A percentile compares a stretch with the other conserved stretches of the same genome.
phyloP scores from a whole-genome alignment of 2,888 invertebrate genomes.

The Drosophila cracens region DNA sequence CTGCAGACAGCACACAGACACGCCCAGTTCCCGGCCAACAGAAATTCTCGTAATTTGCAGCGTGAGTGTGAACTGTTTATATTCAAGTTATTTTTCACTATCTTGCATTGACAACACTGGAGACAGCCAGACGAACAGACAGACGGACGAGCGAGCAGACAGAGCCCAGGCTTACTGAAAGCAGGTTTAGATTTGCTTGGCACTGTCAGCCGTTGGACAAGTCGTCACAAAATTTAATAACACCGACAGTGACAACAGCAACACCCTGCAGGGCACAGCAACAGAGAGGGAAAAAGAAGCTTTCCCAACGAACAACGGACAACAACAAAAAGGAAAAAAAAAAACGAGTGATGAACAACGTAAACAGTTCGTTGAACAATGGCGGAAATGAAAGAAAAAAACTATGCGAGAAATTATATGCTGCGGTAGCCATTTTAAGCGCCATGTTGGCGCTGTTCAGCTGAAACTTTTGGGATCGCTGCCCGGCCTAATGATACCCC shows the following conservation, averaged over 20 bases:
- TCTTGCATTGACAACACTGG: slow-evolving; percentile 60
- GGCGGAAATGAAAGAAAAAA: slow-evolving; percentile 36
- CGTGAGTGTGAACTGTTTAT: slow-evolving; percentile 60
- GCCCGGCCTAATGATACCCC: slow-evolving; percentile 68
- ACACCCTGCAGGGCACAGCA: slow-evolving; percentile 34
- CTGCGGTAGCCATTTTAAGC: slow-evolving; percentile 67
- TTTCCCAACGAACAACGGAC: background rate
- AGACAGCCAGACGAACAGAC: background rate
- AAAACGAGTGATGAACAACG: slow-evolving; percentile 31
- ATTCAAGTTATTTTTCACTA: slow-evolving; percentile 68
- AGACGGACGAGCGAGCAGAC: background rate
- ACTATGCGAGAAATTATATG: slow-evolving; percentile 68
- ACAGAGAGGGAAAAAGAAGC: background rate
- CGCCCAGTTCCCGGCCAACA: slow-evolving; percentile 18
- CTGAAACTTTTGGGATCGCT: slow-evolving; percentile 42
- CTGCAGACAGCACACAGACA: slow-evolving; percentile 17
- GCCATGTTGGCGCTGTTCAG: slow-evolving; percentile 48
- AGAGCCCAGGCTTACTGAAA: slow-evolving; percentile 25
- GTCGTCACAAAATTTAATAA: slow-evolving; percentile 62
- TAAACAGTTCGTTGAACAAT: slow-evolving; percentile 53
- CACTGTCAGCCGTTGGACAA: slow-evolving; percentile 39
- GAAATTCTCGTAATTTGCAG: slow-evolving; percentile 41
- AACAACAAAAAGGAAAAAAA: slow-evolving; percentile 19
- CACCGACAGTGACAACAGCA: slow-evolving; percentile 28
- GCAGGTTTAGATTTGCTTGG: slow-evolving; percentile 54